Evolutionary conservation across 2,113 vertebrate species (phyloP), one percentile per base, ranked within the genome.

Genomic region (Pterophyllum scalare): DNA sequence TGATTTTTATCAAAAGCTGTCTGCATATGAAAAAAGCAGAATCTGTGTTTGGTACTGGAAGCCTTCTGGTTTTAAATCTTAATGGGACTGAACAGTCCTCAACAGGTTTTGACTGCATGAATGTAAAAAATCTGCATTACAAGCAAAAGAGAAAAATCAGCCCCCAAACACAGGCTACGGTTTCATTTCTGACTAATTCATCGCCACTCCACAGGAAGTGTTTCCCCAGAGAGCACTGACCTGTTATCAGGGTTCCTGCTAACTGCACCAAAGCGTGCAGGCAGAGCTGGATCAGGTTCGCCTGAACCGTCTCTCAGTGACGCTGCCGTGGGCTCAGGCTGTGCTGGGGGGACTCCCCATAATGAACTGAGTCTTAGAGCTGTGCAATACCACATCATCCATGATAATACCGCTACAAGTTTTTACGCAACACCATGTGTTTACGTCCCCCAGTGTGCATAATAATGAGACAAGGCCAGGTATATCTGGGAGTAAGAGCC

Each of bases 161-260:
- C 40, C 19, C 19, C 40, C 26, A 19, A 67, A 43, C 5, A 28
- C 19, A 0, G 1, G 14, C 9, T 28, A 8, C 49, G 1, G 2
- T 70, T 70, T 49, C 3, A 13, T 28, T 70, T 2, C 26, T 49
- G 64, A 1, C 40, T 28, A 15, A 28, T 20, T 70, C 46, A 67
- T 26, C 15, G 26, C 24, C 49, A 6, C 5, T 49, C 17, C 19
- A 52, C 49, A 59, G 43, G 13, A 14, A 43, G 38, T 24, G n/a
- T 40, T 65, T 40, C 8, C n/a, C 62, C 13, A 15, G 35, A 65
- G 15, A 67, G 24, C 38, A 52, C 24, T 12, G 26, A 12, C 22
- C 15, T 19, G 38, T 26, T 24, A 46, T 67, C 3, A 26, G 22
- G 22, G 64, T 14, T 67, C 8, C 64, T 49, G 24, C 40, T 70